Conservation (phyloP, 2,888 invertebrate genomes). For the Tetanocera ferruginea region DNA sequence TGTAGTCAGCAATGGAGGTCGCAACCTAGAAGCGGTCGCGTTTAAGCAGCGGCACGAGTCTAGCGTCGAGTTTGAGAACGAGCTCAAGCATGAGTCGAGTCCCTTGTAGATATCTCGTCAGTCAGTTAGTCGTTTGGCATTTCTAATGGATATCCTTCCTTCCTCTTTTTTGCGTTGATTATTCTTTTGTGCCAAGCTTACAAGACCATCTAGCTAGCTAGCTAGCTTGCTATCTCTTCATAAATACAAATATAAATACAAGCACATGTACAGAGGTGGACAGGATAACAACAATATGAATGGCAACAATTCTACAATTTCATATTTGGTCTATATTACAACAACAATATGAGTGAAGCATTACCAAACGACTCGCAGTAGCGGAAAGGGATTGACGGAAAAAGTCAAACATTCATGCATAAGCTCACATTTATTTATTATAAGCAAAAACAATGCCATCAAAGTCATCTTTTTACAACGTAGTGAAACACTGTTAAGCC, state of each 20-base stretch:
- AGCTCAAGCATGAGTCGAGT: conserved; percentile 33
- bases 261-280: neutral
- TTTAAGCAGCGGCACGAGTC: neutral
- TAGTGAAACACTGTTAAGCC: neutral
- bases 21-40: neutral
- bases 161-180: conserved; percentile 51
- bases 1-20: neutral
- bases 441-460: conserved; percentile 40
- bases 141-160: conserved; percentile 54
- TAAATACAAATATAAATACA: too few relatives aligned
- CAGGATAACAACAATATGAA: conserved; percentile 34
- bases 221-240: neutral
- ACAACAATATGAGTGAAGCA: conserved; percentile 14
- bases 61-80: neutral
- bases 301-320: conserved; percentile 36
- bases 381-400: neutral
- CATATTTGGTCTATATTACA: conserved; percentile 35
- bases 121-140: conserved; percentile 41
- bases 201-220: conserved; percentile 7
- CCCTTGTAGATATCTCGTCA: conserved; percentile 43
- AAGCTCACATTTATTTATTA: conserved; percentile 38
- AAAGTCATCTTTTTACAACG: conserved; percentile 31
- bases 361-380: neutral
- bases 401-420: conserved; percentile 33
- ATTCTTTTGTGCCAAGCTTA: conserved; percentile 47